Evolutionary conservation across 2,797 vertebrate species (phyloP).

Genomic region (Xenops minutus): DNA sequence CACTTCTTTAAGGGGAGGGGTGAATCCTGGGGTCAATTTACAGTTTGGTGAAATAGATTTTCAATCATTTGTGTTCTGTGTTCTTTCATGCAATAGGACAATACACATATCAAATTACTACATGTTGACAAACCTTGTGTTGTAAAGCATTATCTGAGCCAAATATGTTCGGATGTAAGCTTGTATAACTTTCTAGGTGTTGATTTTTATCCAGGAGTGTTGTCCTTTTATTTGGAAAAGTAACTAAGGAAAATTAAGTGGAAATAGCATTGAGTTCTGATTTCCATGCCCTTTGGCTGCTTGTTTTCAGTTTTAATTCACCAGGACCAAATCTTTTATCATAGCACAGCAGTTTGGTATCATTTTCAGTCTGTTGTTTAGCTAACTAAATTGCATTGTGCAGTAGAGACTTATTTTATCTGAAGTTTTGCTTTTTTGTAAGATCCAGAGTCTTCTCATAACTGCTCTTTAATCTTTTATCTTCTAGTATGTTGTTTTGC

Average conservation of each 20-base stretch:
- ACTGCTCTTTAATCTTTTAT: not conserved
- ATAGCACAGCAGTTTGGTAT: not conserved
- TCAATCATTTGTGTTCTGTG: not conserved
- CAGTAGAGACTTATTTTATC: not conserved
- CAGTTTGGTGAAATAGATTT: not conserved
- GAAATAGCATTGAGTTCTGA: not conserved
- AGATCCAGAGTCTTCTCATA: not conserved
- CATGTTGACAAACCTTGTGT: not conserved
- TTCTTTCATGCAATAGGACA: not conserved
- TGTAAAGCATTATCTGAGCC: not conserved
- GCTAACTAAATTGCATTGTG: not conserved
- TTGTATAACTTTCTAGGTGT: not conserved
- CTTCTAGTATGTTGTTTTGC: not conserved
- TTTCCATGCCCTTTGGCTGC: not conserved
- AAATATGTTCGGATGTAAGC: not conserved
- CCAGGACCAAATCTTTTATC: not conserved
- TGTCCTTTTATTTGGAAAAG: not conserved
- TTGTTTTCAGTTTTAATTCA: not conserved
- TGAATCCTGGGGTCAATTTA: not conserved
- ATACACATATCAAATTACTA: not conserved
- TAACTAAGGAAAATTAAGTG: not conserved
- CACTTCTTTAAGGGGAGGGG: rapidly evolving
- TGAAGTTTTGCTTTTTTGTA: not conserved
- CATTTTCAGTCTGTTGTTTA: not conserved
- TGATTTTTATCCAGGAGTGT: not conserved